Evolutionary conservation across 1,140 invertebrate genomes (phyloP).

Genomic region (Drosophila navojoa): DNA sequence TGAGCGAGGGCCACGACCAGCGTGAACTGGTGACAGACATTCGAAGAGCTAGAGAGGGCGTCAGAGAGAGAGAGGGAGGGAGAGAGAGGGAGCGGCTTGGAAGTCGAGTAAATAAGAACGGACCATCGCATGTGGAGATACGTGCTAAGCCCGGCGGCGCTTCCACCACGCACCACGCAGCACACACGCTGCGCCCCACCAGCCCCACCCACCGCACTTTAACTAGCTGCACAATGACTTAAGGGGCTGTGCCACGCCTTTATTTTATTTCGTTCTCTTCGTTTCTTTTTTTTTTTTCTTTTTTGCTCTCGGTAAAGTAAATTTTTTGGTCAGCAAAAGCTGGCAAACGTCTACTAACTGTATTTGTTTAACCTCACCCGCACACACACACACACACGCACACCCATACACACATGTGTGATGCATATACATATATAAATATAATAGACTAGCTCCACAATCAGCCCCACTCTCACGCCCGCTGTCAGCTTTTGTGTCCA

Average conservation of each 20-base stretch:
- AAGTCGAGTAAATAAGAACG: constrained; percentile 51
- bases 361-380: constrained; percentile 66
- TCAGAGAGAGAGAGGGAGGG: not conserved
- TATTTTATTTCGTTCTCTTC: not conserved
- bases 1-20: not conserved
- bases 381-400: constrained; percentile 7
- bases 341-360: constrained; percentile 49
- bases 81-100: not conserved
- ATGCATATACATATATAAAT: constrained; percentile 34
- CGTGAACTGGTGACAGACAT: not conserved
- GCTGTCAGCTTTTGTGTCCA: constrained; percentile 6
- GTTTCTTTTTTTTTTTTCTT: not conserved
- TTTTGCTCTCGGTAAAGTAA: not conserved
- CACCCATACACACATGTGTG: not conserved
- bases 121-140: constrained; percentile 50
- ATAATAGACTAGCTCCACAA: constrained; percentile 30
- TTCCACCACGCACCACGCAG: not conserved
- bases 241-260: constrained; percentile 1
- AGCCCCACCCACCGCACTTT: not conserved
- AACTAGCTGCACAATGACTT: constrained; percentile 1
- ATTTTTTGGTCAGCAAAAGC: constrained; percentile 72
- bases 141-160: constrained; percentile 43
- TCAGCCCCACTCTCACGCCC: not conserved
- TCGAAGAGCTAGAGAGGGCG: not conserved
- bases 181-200: not conserved